phyloP scores from a whole-genome alignment of 1,140 invertebrate genomes.

The Brachionus sp. region DNA sequence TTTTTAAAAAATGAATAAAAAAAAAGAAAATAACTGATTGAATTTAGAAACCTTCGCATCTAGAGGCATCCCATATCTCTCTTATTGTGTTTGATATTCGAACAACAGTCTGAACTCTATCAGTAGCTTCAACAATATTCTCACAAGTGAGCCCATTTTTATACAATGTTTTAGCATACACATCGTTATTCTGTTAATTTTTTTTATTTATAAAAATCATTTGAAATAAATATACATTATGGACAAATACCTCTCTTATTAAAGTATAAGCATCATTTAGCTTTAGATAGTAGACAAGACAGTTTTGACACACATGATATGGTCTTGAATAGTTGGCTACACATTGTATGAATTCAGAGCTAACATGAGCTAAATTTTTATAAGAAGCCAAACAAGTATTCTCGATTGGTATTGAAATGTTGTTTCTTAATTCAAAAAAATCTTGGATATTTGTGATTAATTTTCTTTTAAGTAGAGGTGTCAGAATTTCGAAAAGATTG shows the following conservation, averaged over 20 bases:
- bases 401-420: slow-evolving; percentile 32
- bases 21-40: neutral
- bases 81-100: slow-evolving; percentile 32
- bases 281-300: slow-evolving; percentile 7
- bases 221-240: neutral
- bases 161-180: slow-evolving; percentile 30
- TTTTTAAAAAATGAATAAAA: neutral
- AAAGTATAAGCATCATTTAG: slow-evolving; percentile 27
- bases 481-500: neutral
- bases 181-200: neutral
- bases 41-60: slow-evolving; percentile 13
- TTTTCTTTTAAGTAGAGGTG: neutral
- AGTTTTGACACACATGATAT: slow-evolving; percentile 35
- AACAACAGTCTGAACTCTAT: slow-evolving; percentile 32
- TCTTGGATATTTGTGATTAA: neutral
- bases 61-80: slow-evolving; percentile 24
- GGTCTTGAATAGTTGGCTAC: slow-evolving; percentile 39
- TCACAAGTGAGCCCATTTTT: slow-evolving; percentile 22
- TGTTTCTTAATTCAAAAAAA: slow-evolving; percentile 11
- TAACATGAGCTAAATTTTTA: slow-evolving; percentile 29
- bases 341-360: slow-evolving; percentile 34
- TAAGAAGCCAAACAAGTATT: slow-evolving; percentile 13
- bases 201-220: neutral
- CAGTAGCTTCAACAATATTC: slow-evolving; percentile 34
- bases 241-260: neutral